Evolutionary conservation across 2,113 vertebrate genomes (phyloP).

Genomic region (Paradoxurus hermaphroditus): DNA sequence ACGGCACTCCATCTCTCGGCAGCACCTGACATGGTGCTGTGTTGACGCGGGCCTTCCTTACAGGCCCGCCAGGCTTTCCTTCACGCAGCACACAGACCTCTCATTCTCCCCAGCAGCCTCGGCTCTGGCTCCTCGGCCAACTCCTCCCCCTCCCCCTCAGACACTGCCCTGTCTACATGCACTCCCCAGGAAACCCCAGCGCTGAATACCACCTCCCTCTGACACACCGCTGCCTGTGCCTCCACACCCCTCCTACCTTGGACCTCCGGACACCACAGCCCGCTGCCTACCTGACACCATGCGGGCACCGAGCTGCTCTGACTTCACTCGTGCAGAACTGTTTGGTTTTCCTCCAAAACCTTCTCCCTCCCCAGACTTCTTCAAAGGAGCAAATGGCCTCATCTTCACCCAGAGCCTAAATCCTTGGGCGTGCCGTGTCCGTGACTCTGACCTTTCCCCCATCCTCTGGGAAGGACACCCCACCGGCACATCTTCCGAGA

Average conservation of each 20-base stretch:
- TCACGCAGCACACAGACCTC: not conserved
- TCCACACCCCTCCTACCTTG: not conserved
- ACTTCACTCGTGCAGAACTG: not conserved
- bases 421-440: not conserved
- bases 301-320: not conserved
- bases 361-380: not conserved
- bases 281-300: too few species aligned
- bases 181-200: not conserved
- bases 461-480: too few species aligned
- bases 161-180: rapidly evolving
- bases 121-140: not conserved
- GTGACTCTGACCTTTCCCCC: not conserved
- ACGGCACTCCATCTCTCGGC: not conserved
- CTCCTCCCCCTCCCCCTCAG: not conserved
- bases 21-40: not conserved
- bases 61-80: not conserved
- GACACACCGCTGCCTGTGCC: too few species aligned
- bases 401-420: not conserved
- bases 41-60: not conserved
- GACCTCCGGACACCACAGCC: too few species aligned
- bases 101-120: not conserved
- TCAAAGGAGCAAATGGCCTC: not conserved
- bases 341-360: not conserved
- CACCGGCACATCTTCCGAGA: not conserved
- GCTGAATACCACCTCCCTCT: too few species aligned